Base-by-base conservation (phyloP, 2,888 invertebrate species). In the Perizoma flavofasciatum region DNA sequence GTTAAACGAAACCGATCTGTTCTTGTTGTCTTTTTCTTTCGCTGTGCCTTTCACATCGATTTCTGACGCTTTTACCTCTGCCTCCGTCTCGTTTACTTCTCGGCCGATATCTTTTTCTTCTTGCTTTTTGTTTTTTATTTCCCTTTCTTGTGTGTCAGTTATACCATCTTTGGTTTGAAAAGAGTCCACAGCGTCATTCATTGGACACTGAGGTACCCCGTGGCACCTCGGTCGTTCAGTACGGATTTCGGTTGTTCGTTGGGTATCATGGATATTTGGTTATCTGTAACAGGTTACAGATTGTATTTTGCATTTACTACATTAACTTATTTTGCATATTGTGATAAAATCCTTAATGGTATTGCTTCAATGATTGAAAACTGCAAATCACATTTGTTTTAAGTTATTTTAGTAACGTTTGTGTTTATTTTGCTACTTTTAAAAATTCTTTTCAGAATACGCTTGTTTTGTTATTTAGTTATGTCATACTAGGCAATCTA, bases 1-100 rank as follows among this genome's bases (percentile, higher is more conserved):
- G 94, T 97, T 97, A 94, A 97, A 97, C 86, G 97, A 97, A 78
- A 97, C 97, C 93, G 96, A 88, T 94, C 95, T 87, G 85, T 92
- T 88, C 58, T 59, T 67, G 22, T 87, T 88, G 76, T 88, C 80
- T 86, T 92, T 88, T 84, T n/a, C 59, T 9, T 89, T 22, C 22
- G 22, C 22, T 22, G 22, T 22, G 22, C 22, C 89, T 82, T 83
- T 76, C 78, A 82, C 87, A 73, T 65, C 78, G 70, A 77, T 76
- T 69, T 49, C 35, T 52, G 46, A 40, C 5, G 44, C 60, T 49
- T 55, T 49, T 5, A 71, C 76, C 5, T 44, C 49, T 45, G 48
- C 46, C 6, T 49, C 47, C 49, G 80, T 76, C 50, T 83, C 83
- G 61, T 73, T 49, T 2, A 22, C 39, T 34, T 63, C 61, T 55